phyloP scores from a whole-genome alignment of 2,113 vertebrate species.

The Neolamprologus hecqui region DNA sequence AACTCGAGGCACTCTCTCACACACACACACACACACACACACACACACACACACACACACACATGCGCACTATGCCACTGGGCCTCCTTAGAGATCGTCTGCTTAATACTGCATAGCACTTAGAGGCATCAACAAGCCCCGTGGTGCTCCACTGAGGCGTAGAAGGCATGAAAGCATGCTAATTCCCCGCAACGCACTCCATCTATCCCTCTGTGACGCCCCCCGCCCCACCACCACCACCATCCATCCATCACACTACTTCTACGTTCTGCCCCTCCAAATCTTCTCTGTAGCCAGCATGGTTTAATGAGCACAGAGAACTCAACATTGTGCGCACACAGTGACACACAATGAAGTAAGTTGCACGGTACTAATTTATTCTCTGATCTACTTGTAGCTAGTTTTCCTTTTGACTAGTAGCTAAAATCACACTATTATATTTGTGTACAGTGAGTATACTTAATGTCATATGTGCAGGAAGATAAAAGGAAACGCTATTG shows the following conservation, averaged over 20 bases:
- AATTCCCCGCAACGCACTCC: conserved; percentile 39
- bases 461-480: neutral
- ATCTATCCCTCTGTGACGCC: conserved; percentile 26
- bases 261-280: neutral
- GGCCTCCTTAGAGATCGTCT: conserved; percentile 51
- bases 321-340: neutral
- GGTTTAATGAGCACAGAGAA: neutral
- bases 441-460: neutral
- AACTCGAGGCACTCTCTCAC: no score
- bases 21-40: neutral
- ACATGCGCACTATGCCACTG: neutral
- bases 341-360: neutral
- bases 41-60: neutral
- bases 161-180: conserved; percentile 55
- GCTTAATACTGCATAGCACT: conserved; percentile 70
- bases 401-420: neutral
- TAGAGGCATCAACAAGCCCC: conserved; percentile 55
- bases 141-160: conserved; percentile 44
- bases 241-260: neutral
- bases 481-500: neutral
- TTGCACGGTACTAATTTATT: neutral
- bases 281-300: neutral
- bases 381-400: neutral
- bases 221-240: neutral
- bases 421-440: neutral